Evolutionary conservation across 2,797 vertebrate genomes (phyloP).

Genomic region (Cottoperca gobio): DNA sequence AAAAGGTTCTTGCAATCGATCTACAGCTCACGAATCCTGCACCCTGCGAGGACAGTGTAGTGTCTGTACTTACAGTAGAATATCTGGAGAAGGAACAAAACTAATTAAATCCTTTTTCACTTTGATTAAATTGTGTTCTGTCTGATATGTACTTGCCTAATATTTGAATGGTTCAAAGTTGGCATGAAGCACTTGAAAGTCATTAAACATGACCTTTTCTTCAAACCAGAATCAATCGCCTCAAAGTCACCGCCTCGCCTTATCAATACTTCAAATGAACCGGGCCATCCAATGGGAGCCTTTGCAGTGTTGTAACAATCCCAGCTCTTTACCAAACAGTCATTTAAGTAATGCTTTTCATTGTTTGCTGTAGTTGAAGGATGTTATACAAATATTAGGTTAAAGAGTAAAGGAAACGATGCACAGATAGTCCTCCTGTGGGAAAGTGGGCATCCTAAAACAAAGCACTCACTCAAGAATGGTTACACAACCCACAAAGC

Average conservation of each 20-base stretch:
- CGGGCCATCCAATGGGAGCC: constrained; percentile 33
- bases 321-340: constrained; percentile 34
- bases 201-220: constrained; percentile 81
- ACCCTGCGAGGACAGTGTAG: not conserved
- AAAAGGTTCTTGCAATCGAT: constrained; percentile 14
- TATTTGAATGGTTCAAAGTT: constrained; percentile 56
- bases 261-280: constrained; percentile 73
- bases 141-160: constrained; percentile 60
- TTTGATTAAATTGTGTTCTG: constrained; percentile 54
- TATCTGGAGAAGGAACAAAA: not conserved
- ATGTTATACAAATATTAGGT: constrained; percentile 26
- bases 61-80: not conserved
- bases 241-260: constrained; percentile 73
- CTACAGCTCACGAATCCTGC: constrained; percentile 1
- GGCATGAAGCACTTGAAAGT: constrained; percentile 59
- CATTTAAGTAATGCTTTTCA: constrained; percentile 25
- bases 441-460: constrained; percentile 3
- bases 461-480: not conserved
- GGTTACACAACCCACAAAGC: constrained; percentile 16
- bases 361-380: constrained; percentile 22
- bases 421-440: not conserved
- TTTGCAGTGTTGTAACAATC: constrained; percentile 33
- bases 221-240: constrained; percentile 75
- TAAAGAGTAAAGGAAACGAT: constrained; percentile 6
- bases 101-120: constrained; percentile 49